Base-by-base conservation (phyloP, 2,113 vertebrate genomes). In the Rhabdomys dilectus region DNA sequence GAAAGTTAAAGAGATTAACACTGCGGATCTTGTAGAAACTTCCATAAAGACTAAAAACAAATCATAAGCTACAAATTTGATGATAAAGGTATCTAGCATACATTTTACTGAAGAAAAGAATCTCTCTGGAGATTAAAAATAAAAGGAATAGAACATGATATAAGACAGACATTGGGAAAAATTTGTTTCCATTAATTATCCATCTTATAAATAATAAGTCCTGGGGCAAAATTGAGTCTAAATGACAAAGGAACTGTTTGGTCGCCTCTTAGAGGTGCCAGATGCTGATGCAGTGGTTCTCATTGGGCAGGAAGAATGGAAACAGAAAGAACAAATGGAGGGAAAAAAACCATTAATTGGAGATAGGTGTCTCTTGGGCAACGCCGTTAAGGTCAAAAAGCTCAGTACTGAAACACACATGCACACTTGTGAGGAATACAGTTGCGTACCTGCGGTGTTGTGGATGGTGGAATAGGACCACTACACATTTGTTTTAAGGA, bases 281-380 rank as follows among this genome's bases (percentile, higher is more conserved):
- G 66, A 91, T 62, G 39, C 95, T 87, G 76, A 76, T 94, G 60
- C 48, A 80, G 22, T 72, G 56, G 7, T 91, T 97, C 77, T 96
- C 4, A 68, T 84, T 90, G 90, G 82, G 64, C 53, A 88, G n/a
- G 68, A 96, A 88, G 85, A 92, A 66, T 93, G 78, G 91, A 97
- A 97, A 92, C 53, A 92, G 76, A 92, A 58, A 86, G 62, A 93
- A 53, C 58, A 68, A 86, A 29, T 76, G 82, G 85, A 96, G 89
- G 64, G 96, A 84, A 70, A 96, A 78, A 88, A 62, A 3, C 45
- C 66, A 89, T 96, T 77, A 91, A 84, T 82, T 89, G 70, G 66
- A 92, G 68, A 80, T 70, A 75, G 24, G 51, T 93, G 70, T 93
- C 12, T 92, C 75, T 93, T 90, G 72, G 53, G 1, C 91, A 91